These are phyloP conservation scores for Campylomormyrus tamandua DNA, from an alignment of 2,113 vertebrate genomes.

Conservation along the genomic window DNA sequence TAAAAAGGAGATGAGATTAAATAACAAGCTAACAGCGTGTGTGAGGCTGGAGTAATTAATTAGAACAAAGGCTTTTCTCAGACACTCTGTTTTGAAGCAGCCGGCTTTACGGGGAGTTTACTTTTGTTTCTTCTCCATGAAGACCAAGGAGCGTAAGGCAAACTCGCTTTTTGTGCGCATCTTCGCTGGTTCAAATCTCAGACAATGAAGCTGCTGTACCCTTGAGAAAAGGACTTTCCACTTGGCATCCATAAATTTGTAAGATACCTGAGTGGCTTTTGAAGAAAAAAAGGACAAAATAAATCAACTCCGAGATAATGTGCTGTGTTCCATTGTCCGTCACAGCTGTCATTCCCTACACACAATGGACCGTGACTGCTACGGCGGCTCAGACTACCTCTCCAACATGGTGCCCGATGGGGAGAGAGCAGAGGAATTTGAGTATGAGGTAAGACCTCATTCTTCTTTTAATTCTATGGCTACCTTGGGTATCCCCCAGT, in stretches of 20 bases:
- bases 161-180: neutral
- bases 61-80: slow-evolving; percentile 4
- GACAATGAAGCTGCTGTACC: neutral
- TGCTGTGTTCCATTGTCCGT: neutral
- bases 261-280: neutral
- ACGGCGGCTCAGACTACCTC: slow-evolving; percentile 84
- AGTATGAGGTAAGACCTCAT: slow-evolving; percentile 76
- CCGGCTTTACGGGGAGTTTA: neutral
- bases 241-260: neutral
- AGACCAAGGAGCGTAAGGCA: neutral
- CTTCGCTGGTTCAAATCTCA: neutral
- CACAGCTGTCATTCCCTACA: slow-evolving; percentile 88
- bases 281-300: neutral
- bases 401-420: slow-evolving; percentile 72
- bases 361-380: slow-evolving; percentile 83
- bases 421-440: slow-evolving; percentile 82
- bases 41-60: slow-evolving; percentile 3
- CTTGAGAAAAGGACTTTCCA: neutral
- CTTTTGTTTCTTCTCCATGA: neutral
- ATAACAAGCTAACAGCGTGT: neutral
- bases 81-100: neutral
- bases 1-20: neutral
- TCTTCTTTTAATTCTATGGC: neutral
- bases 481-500: neutral
- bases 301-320: neutral